Conservation (phyloP, 2,113 vertebrate genomes). For the Silurus meridionalis region DNA sequence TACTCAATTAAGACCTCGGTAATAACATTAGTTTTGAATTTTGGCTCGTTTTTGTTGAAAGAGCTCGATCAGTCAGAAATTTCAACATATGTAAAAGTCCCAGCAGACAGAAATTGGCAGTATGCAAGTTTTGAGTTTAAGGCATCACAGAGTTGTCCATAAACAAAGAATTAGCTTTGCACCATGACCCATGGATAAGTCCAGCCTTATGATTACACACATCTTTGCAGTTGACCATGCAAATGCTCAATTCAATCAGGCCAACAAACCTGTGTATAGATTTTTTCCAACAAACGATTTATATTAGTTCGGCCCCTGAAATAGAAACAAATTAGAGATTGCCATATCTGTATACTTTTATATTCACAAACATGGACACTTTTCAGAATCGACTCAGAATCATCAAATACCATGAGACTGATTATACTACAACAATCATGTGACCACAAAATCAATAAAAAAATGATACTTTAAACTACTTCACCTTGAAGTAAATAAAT, state of each 20-base stretch:
- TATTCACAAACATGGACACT: constrained; percentile 37
- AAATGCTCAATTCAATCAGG: background rate
- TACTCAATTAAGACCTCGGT: constrained; percentile 63
- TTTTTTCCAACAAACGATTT: constrained; percentile 20
- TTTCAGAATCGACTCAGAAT: constrained; percentile 34
- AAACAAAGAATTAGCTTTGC: constrained; percentile 29
- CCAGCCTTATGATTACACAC: background rate
- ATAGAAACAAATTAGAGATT: constrained; percentile 15
- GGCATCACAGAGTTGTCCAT: constrained; percentile 49
- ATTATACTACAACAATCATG: constrained; percentile 43
- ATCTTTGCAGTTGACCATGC: background rate
- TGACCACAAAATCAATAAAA: constrained; percentile 20
- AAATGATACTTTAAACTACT: constrained; percentile 8
- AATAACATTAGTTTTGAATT: constrained; percentile 47
- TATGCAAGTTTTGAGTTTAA: constrained; percentile 49
- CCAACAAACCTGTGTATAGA: background rate
- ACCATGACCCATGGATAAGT: constrained; percentile 5
- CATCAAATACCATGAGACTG: constrained; percentile 34
- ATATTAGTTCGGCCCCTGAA: constrained; percentile 16
- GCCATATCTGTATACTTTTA: constrained; percentile 28
- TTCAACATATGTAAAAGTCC: constrained; percentile 35
- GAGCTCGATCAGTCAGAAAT: constrained; percentile 29
- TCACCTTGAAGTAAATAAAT: constrained; percentile 21
- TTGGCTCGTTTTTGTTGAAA: constrained; percentile 26
- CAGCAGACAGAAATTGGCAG: constrained; percentile 52